Conservation (phyloP, 2,113 vertebrate species). For the Edolisoma coerulescens region DNA sequence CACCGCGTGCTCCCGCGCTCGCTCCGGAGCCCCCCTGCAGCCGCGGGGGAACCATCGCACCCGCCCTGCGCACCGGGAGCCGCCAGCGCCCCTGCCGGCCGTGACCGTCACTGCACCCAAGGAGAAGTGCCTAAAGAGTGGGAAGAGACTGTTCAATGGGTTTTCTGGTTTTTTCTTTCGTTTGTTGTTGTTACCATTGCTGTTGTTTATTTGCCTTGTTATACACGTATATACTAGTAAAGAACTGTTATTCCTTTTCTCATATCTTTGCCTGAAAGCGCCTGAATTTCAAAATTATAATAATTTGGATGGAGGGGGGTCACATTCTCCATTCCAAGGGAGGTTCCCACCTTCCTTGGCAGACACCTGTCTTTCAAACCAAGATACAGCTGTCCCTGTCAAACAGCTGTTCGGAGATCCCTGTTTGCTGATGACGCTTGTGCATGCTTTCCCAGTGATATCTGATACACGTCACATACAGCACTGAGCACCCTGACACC, state of each 20-base stretch:
- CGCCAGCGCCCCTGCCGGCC: too few relatives aligned
- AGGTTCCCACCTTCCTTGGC: background rate
- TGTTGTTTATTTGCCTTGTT: background rate
- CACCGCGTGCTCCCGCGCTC: too few relatives aligned
- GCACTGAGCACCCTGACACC: background rate
- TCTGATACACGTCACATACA: fast-evolving
- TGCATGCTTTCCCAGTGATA: background rate
- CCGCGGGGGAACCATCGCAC: too few relatives aligned
- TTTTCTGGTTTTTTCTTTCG: background rate
- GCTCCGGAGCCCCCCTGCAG: too few relatives aligned
- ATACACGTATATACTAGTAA: background rate
- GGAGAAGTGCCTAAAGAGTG: background rate
- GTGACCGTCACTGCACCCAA: too few relatives aligned
- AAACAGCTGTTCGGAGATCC: background rate
- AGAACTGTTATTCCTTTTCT: background rate
- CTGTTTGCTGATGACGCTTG: background rate
- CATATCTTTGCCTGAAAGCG: background rate
- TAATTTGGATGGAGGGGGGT: background rate
- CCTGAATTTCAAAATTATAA: background rate
- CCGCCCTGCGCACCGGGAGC: too few relatives aligned
- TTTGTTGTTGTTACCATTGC: background rate
- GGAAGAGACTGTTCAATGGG: too few relatives aligned
- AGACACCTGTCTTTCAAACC: background rate
- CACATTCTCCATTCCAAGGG: background rate
- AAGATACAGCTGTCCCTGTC: background rate